phyloP scores from a whole-genome alignment of 1,140 invertebrate species.

The Drosophila persimilis region DNA sequence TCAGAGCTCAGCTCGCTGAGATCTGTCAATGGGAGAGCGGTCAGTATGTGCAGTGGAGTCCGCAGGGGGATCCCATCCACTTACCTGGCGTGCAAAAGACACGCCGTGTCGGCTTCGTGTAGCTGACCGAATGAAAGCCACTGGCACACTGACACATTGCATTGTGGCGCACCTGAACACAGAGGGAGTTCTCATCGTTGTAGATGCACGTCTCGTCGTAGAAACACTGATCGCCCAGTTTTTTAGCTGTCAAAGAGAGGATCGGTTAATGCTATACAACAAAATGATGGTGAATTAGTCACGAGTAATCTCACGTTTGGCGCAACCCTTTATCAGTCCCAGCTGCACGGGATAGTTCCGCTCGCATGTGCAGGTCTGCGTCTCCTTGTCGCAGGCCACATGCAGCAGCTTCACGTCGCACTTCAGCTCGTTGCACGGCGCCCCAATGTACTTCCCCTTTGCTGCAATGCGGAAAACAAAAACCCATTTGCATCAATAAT shows the following conservation, averaged over 20 bases:
- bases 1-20: conserved; percentile 91
- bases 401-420: conserved; percentile 89
- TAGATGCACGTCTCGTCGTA: conserved; percentile 90
- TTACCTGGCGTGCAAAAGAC: conserved; percentile 92
- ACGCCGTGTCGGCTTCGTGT: conserved; percentile 88
- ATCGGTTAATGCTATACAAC: not conserved
- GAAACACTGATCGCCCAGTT: conserved; percentile 92
- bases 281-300: not conserved
- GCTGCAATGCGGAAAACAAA: conserved; percentile 81
- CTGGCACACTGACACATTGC: conserved; percentile 91
- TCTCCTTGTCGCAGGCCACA: conserved; percentile 89
- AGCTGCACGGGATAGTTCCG: conserved; percentile 90
- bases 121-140: conserved; percentile 90
- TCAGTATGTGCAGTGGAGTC: not conserved
- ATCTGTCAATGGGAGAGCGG: conserved; percentile 84
- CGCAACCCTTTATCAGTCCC: conserved; percentile 89
- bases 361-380: conserved; percentile 89
- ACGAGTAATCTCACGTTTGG: conserved; percentile 88
- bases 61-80: not conserved
- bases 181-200: conserved; percentile 90
- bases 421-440: conserved; percentile 87
- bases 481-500: conserved; percentile 22
- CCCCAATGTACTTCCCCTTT: conserved; percentile 89
- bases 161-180: conserved; percentile 92
- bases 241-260: conserved; percentile 86